phyloP scores from a whole-genome alignment of 2,797 vertebrate species.

The Pyrocephalus nanus region DNA sequence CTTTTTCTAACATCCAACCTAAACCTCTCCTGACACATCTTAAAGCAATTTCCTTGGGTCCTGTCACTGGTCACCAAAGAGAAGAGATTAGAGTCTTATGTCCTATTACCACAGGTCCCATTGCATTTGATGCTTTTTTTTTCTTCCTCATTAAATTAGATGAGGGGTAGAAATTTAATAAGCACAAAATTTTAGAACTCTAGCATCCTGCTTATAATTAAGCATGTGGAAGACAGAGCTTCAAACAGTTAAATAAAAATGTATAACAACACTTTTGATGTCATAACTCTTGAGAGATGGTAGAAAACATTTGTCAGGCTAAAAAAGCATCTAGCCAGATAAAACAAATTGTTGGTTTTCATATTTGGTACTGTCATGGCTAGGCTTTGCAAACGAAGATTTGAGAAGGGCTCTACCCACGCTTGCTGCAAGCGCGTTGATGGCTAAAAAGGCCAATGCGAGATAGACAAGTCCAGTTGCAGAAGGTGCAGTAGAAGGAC shows the following conservation, averaged over 20 bases:
- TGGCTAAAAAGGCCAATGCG: too few species aligned
- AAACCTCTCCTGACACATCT: background rate
- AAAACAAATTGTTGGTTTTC: background rate
- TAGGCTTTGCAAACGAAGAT: too few species aligned
- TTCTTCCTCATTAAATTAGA: background rate
- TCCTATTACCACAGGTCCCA: background rate
- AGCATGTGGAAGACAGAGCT: background rate
- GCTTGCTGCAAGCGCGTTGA: too few species aligned
- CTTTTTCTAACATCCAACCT: background rate
- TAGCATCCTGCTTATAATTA: background rate
- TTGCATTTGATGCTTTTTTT: background rate
- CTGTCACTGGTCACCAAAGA: background rate
- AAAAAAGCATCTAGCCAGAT: background rate
- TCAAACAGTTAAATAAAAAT: background rate
- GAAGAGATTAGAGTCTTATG: background rate
- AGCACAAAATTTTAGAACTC: background rate
- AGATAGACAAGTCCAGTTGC: too few species aligned
- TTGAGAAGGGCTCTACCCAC: too few species aligned
- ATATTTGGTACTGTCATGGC: background rate
- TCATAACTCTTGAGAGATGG: background rate
- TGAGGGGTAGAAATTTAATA: background rate
- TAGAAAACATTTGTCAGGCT: background rate
- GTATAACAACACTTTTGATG: background rate
- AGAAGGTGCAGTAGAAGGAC: too few species aligned
- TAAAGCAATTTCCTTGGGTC: background rate